Percentiles rank a stretch among this genome's conserved stretches.
Conservation (phyloP, 1,140 invertebrate species). For the Kradibia gibbosae region DNA sequence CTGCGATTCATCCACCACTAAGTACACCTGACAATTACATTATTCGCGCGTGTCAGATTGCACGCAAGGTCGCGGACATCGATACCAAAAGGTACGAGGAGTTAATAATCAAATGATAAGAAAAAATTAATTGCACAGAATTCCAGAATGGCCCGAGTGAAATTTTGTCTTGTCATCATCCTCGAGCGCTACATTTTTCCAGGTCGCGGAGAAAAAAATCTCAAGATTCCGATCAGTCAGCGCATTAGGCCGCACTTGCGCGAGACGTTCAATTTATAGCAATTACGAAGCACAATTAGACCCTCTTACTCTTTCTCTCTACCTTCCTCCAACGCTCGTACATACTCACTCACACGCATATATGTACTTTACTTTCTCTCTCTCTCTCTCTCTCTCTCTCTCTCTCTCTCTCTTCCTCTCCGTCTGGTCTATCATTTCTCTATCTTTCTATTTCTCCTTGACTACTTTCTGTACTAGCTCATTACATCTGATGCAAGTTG, state of each 20-base stretch:
- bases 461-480: neutral
- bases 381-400: neutral
- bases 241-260: constrained; percentile 29
- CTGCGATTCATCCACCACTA: neutral
- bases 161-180: constrained; percentile 43
- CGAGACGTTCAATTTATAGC: constrained; percentile 58
- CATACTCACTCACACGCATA: no score
- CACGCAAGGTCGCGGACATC: neutral
- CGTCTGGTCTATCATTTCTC: neutral
- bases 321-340: no score
- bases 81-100: neutral
- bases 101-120: constrained; percentile 37
- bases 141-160: constrained; percentile 27
- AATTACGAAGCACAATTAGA: constrained; percentile 60
- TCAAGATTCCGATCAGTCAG: constrained; percentile 47
- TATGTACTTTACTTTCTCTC: no score
- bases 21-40: neutral
- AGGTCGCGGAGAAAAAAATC: constrained; percentile 24
- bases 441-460: no score
- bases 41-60: neutral
- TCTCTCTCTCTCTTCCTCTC: neutral
- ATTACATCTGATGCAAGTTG: constrained; percentile 23
- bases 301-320: neutral
- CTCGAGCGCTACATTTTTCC: constrained; percentile 20
- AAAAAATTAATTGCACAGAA: constrained; percentile 50